Percentiles rank a stretch among this genome's conserved stretches.
These are phyloP conservation scores for Clarias macrocephalus DNA, from an alignment of 2,113 vertebrate genomes.

Conservation along the genomic window DNA sequence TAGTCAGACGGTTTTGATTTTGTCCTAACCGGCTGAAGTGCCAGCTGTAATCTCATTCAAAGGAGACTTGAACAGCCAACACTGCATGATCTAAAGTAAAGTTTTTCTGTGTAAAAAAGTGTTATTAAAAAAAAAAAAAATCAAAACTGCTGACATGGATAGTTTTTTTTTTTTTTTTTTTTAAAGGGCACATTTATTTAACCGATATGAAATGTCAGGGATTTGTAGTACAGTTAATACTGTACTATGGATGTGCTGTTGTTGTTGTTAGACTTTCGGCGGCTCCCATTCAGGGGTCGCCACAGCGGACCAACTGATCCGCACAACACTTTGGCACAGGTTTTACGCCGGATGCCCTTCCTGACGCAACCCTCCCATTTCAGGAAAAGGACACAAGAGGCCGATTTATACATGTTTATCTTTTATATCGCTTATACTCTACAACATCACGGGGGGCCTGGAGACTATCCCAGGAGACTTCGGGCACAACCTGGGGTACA, in stretches of 20 bases:
- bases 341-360: no score
- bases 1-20: neutral
- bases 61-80: neutral
- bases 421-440: no score
- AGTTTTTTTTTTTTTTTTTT: no score
- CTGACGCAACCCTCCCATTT: neutral
- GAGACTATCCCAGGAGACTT: no score
- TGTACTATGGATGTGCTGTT: no score
- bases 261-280: no score
- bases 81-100: neutral
- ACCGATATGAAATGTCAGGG: neutral
- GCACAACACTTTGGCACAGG: no score
- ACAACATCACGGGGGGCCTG: no score
- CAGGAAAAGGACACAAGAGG: neutral
- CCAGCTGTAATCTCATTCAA: neutral
- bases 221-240: neutral
- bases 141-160: neutral
- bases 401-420: neutral
- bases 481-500: no score
- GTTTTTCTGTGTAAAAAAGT: neutral
- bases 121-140: neutral
- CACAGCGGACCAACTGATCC: no score
- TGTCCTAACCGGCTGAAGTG: neutral
- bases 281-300: no score
- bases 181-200: neutral